Conservation (phyloP, 2,113 vertebrate genomes). For the Zapornia atra region DNA sequence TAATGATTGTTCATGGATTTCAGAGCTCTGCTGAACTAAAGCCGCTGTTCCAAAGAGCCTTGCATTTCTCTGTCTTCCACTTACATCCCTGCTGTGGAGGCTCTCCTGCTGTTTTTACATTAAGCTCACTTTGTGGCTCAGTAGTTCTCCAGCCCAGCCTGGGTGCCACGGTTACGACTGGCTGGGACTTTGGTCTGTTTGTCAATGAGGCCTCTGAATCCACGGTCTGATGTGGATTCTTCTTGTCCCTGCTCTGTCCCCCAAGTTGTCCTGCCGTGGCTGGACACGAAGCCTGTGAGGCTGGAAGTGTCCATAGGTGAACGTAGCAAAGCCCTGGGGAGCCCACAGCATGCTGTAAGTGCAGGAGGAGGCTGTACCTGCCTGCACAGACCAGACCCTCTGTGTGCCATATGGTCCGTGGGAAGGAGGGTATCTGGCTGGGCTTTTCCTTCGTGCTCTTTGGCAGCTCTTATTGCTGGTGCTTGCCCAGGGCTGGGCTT, state of each 20-base stretch:
- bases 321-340: neutral
- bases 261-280: neutral
- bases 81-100: neutral
- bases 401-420: neutral
- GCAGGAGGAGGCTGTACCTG: neutral
- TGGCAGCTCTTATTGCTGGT: neutral
- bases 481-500: neutral
- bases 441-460: neutral
- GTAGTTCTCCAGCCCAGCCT: neutral
- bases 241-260: neutral
- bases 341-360: neutral
- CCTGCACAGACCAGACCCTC: neutral
- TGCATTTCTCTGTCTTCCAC: neutral
- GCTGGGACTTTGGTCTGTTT: neutral
- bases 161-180: neutral
- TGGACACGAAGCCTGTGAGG: neutral
- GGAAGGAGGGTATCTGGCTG: neutral
- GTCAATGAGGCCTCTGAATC: neutral
- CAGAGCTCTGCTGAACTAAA: conserved; percentile 1
- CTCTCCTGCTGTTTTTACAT: neutral
- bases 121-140: neutral
- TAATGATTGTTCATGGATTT: neutral
- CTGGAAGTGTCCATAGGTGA: neutral
- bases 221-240: neutral
- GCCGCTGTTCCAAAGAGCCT: neutral